phyloP scores from a whole-genome alignment of 2,888 invertebrate genomes.

The Aleiodes alternator region DNA sequence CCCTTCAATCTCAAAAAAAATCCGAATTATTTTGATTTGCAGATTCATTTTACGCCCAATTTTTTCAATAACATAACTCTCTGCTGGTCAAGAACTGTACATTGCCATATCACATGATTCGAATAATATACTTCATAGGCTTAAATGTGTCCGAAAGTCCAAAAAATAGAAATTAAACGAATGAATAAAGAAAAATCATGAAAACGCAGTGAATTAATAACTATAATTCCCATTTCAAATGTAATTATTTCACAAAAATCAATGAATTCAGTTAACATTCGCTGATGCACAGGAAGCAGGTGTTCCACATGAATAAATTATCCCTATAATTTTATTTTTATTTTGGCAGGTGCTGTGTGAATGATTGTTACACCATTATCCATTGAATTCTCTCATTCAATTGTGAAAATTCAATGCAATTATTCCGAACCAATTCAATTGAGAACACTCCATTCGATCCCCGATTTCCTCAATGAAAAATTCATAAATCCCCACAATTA shows the following conservation, averaged over 20 bases:
- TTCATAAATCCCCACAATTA: background rate
- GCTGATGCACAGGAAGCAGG: slow-evolving; percentile 38
- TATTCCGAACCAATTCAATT: background rate
- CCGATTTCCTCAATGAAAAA: background rate
- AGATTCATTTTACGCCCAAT: too few relatives aligned
- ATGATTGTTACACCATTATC: slow-evolving; percentile 46
- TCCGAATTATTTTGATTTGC: too few relatives aligned
- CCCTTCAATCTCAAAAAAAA: too few relatives aligned
- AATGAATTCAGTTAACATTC: slow-evolving; percentile 26
- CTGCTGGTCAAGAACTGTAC: too few relatives aligned
- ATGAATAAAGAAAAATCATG: slow-evolving; percentile 23
- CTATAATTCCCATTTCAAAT: slow-evolving; percentile 12
- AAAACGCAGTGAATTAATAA: too few relatives aligned
- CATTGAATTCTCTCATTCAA: slow-evolving; percentile 13
- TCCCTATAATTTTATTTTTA: background rate
- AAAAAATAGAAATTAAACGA: slow-evolving; percentile 49
- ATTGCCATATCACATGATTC: too few relatives aligned
- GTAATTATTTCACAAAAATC: slow-evolving; percentile 22
- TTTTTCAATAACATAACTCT: too few relatives aligned
- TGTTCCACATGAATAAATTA: slow-evolving; percentile 25
- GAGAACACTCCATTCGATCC: background rate
- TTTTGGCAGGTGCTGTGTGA: slow-evolving; percentile 35
- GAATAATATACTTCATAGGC: background rate
- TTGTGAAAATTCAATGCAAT: background rate
- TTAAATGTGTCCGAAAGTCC: too few relatives aligned